A percentile compares a stretch with the other conserved stretches of the same genome.
These are phyloP conservation scores for Ylistrum balloti DNA, from an alignment of 1,140 invertebrate genomes.

Conservation along the genomic window DNA sequence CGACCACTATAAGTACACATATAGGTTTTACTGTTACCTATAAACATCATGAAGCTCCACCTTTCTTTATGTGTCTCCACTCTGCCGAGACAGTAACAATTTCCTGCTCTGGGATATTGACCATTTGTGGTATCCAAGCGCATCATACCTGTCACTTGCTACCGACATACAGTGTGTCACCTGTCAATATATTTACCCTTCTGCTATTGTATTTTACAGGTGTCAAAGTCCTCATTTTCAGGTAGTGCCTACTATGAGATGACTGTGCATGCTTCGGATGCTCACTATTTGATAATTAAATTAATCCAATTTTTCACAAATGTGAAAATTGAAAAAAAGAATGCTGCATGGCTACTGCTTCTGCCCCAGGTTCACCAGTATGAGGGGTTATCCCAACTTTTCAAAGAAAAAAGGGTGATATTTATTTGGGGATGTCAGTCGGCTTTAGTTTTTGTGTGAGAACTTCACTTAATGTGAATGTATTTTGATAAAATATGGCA, in stretches of 20 bases:
- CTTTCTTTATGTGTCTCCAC: not conserved
- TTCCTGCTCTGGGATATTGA: conserved; percentile 1
- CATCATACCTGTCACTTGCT: not conserved
- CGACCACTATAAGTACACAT: conserved; percentile 5
- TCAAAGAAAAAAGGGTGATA: no score
- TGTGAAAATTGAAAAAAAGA: no score
- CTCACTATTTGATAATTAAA: no score
- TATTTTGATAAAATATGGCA: no score
- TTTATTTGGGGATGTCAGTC: no score
- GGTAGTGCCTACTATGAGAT: not conserved
- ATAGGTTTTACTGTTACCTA: not conserved
- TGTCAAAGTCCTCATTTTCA: not conserved
- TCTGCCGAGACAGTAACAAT: conserved; percentile 8
- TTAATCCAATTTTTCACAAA: no score
- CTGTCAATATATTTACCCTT: not conserved
- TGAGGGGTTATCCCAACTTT: no score
- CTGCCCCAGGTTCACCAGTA: no score
- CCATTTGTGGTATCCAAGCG: not conserved
- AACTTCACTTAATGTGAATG: no score
- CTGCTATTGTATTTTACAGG: not conserved
- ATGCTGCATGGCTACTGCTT: no score
- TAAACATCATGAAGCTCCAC: not conserved
- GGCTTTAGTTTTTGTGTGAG: no score
- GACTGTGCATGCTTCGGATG: no score
- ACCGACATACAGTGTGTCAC: not conserved